A percentile compares a stretch with the other conserved stretches of the same genome.
phyloP scores from a whole-genome alignment of 2,797 vertebrate genomes.

The Peromyscus attwateri region DNA sequence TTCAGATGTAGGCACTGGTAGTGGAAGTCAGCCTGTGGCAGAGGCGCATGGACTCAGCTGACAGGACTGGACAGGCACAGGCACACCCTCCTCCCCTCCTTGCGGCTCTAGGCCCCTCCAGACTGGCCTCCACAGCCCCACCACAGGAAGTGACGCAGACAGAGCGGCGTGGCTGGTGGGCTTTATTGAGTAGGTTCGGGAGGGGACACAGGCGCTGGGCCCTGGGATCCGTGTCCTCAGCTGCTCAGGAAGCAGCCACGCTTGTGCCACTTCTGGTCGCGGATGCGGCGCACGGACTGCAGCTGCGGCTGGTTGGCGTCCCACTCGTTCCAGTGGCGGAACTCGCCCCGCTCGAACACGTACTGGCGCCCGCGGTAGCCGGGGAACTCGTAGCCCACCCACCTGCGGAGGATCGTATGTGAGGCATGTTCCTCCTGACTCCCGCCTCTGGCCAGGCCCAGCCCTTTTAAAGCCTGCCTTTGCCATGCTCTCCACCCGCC shows the following conservation, averaged over 20 bases:
- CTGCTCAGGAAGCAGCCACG: constrained; percentile 92
- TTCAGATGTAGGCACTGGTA: neutral
- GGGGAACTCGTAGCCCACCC: constrained; percentile 96
- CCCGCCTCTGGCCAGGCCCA: neutral
- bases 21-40: neutral
- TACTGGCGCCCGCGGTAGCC: constrained; percentile 96
- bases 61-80: neutral
- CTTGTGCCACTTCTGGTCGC: constrained; percentile 98
- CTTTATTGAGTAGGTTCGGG: constrained; percentile 86
- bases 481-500: too few species aligned
- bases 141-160: neutral
- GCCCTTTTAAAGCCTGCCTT: neutral
- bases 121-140: neutral
- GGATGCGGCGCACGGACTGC: constrained; percentile 94
- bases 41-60: neutral
- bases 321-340: constrained; percentile 97
- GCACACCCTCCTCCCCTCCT: neutral
- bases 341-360: constrained; percentile 94
- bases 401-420: constrained; percentile 86
- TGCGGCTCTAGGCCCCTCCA: neutral
- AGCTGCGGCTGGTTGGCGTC: constrained; percentile 93
- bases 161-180: constrained; percentile 37
- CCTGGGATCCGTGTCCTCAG: constrained; percentile 84
- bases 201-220: neutral
- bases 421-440: fast-evolving